phyloP scores from a whole-genome alignment of 2,888 invertebrate genomes.

The Carterocephalus palaemon region DNA sequence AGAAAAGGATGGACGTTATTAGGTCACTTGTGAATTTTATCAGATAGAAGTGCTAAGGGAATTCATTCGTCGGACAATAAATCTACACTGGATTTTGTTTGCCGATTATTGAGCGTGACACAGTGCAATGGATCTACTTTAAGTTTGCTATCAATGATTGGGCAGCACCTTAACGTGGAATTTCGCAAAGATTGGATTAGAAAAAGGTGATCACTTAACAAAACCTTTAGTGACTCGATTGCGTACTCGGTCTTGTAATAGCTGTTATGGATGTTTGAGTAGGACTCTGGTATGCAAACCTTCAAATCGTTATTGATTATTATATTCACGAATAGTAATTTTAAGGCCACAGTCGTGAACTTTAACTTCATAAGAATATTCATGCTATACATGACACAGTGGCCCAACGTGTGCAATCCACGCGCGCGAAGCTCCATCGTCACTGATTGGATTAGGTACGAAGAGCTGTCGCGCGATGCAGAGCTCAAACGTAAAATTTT shows the following conservation, averaged over 20 bases:
- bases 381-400: slow-evolving; percentile 23
- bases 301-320: too few relatives aligned
- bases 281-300: slow-evolving; percentile 64
- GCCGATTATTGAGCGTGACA: too few relatives aligned
- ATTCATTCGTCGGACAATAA: too few relatives aligned
- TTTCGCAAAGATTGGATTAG: too few relatives aligned
- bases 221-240: slow-evolving; percentile 64
- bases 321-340: too few relatives aligned
- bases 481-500: slow-evolving; percentile 76
- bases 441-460: slow-evolving; percentile 74
- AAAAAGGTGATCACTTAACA: slow-evolving; percentile 74
- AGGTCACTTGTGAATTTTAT: too few relatives aligned
- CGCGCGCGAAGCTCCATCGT: slow-evolving; percentile 64
- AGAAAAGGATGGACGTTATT: too few relatives aligned
- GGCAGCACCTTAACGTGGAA: too few relatives aligned
- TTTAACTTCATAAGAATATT: not conserved
- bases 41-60: too few relatives aligned
- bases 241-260: slow-evolving; percentile 53
- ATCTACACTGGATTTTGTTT: too few relatives aligned
- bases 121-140: too few relatives aligned
- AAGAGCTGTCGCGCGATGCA: slow-evolving; percentile 65
- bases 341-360: not conserved
- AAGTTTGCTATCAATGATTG: too few relatives aligned
- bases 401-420: slow-evolving; percentile 61
- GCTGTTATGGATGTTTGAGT: slow-evolving; percentile 53